phyloP scores from a whole-genome alignment of 2,113 vertebrate species.

The Sigmodon hispidus region DNA sequence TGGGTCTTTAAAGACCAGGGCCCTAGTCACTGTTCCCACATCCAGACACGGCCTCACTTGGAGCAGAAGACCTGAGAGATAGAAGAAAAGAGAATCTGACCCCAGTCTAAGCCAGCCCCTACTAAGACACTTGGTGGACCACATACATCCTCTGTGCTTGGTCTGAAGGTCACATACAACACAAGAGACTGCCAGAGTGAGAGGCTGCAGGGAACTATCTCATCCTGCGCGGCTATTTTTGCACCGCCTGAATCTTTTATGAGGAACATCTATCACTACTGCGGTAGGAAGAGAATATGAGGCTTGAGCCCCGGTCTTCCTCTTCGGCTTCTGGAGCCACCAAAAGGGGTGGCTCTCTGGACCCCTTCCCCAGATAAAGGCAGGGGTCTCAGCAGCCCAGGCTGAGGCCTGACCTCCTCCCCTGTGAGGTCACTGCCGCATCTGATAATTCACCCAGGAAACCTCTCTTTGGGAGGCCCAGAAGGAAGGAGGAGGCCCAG shows the following conservation, averaged over 20 bases:
- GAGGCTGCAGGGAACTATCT: neutral
- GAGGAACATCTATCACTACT: neutral
- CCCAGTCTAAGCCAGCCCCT: neutral
- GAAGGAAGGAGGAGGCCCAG: neutral
- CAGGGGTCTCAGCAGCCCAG: neutral
- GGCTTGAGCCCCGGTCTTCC: neutral
- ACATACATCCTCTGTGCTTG: neutral
- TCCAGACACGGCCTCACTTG: neutral
- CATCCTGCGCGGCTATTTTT: conserved; percentile 11
- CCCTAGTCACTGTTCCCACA: neutral
- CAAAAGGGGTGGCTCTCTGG: neutral
- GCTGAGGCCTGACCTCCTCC: neutral
- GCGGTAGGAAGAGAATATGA: neutral
- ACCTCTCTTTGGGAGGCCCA: neutral
- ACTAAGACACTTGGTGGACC: neutral
- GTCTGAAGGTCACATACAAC: neutral
- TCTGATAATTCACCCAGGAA: neutral
- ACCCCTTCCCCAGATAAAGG: neutral
- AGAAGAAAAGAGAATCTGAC: neutral
- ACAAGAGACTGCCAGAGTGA: neutral
- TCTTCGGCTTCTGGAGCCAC: neutral
- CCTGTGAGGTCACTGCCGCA: neutral
- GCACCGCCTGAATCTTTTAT: conserved; percentile 55
- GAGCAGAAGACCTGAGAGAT: neutral
- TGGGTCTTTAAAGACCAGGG: neutral